These are phyloP conservation scores for Actenoides lindsayi DNA, from an alignment of 2,113 vertebrate genomes.

Conservation along the genomic window DNA sequence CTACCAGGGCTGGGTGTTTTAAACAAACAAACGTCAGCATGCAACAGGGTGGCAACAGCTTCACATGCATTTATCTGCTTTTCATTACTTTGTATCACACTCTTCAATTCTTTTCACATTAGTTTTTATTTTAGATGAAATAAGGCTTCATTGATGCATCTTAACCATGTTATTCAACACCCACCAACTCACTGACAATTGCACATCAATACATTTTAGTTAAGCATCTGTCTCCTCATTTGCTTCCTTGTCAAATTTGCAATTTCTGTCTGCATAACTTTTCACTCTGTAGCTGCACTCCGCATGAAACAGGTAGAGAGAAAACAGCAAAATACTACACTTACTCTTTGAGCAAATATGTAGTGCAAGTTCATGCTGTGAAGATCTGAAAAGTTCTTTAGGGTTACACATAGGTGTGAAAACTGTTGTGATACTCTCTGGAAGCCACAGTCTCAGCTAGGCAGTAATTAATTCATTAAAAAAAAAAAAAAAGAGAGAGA, in stretches of 20 bases:
- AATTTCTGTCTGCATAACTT: slow-evolving; percentile 82
- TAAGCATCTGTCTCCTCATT: slow-evolving; percentile 72
- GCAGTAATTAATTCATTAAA: slow-evolving; percentile 59
- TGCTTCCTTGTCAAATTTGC: slow-evolving; percentile 76
- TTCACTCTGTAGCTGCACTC: slow-evolving; percentile 73
- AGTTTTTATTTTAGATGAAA: slow-evolving; percentile 6
- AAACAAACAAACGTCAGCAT: not conserved
- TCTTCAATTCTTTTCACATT: slow-evolving; percentile 13
- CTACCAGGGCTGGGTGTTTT: not conserved
- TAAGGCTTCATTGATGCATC: slow-evolving; percentile 21
- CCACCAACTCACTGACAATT: slow-evolving; percentile 61
- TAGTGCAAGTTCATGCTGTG: slow-evolving; percentile 77
- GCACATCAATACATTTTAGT: slow-evolving; percentile 58
- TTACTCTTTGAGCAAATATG: slow-evolving; percentile 71
- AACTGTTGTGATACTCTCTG: slow-evolving; percentile 45
- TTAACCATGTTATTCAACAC: slow-evolving; percentile 44
- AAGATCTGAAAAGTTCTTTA: slow-evolving; percentile 64
- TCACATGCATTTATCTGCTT: not conserved
- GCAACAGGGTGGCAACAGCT: not conserved
- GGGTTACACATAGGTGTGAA: slow-evolving; percentile 71
- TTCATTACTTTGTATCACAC: slow-evolving; percentile 14
- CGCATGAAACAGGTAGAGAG: slow-evolving; percentile 75
- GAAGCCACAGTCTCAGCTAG: slow-evolving; percentile 55
- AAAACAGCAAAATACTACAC: slow-evolving; percentile 47
- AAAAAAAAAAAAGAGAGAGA: not conserved